Evolutionary conservation across 2,113 vertebrate genomes (phyloP).

Genomic region (Lepus timidus): DNA sequence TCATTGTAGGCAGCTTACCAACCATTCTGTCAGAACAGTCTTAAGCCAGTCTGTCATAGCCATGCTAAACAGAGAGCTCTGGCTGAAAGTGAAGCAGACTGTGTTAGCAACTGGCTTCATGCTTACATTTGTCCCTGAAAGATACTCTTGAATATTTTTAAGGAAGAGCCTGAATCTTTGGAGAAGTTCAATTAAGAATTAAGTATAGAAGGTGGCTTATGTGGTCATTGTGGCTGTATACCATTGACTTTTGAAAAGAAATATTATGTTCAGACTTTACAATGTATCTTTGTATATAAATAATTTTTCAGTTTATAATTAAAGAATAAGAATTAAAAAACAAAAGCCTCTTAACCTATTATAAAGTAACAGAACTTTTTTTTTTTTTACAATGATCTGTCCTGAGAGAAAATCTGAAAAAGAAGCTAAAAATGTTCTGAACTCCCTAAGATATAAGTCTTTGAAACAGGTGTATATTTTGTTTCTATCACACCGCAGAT

Average conservation of each 20-base stretch:
- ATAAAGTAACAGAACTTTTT: not conserved
- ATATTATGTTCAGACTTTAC: not conserved
- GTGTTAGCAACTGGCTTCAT: not conserved
- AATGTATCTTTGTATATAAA: not conserved
- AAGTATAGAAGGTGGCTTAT: not conserved
- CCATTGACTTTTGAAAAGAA: slow-evolving; percentile 3
- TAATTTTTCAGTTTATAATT: slow-evolving; percentile 16
- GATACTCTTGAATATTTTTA: slow-evolving; percentile 15
- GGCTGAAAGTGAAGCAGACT: not conserved
- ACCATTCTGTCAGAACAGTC: not conserved
- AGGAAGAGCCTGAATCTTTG: not conserved
- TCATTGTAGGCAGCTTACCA: slow-evolving; percentile 44
- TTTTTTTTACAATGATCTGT: not conserved
- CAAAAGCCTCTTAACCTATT: not conserved
- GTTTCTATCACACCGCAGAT: not conserved
- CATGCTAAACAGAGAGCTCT: not conserved
- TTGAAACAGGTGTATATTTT: not conserved
- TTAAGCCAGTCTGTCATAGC: not conserved
- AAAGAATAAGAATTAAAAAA: not conserved
- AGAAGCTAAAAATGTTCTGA: not conserved
- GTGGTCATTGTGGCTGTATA: not conserved
- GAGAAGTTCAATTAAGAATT: slow-evolving; percentile 37
- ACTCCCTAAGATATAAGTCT: not conserved
- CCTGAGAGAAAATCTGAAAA: not conserved
- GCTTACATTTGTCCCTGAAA: slow-evolving; percentile 22